phyloP scores from a whole-genome alignment of 2,888 invertebrate genomes.

The Maniola hyperantus region DNA sequence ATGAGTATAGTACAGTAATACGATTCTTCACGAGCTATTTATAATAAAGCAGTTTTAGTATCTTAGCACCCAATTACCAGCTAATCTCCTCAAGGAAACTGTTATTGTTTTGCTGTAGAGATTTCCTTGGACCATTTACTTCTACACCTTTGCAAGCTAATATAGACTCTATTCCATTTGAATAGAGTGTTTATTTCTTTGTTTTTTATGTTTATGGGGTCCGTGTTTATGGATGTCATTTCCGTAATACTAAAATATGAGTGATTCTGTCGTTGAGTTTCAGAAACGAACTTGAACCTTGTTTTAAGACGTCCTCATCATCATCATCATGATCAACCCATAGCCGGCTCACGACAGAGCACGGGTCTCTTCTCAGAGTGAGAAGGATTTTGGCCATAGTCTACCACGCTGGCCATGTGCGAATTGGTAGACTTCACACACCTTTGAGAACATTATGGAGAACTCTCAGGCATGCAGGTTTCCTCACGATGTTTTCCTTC shows the following conservation, averaged over 20 bases:
- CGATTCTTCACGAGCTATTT: no score
- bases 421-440: no score
- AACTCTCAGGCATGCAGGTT: no score
- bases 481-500: no score
- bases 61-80: conserved; percentile 36
- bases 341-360: no score
- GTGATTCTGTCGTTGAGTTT: conserved; percentile 19
- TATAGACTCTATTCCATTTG: background rate
- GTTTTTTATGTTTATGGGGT: background rate
- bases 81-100: conserved; percentile 34
- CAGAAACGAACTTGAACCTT: background rate
- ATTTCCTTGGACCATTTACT: conserved; percentile 12
- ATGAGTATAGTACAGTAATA: no score
- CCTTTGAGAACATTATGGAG: no score
- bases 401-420: no score
- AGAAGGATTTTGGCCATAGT: no score
- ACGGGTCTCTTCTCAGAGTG: no score
- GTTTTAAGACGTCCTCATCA: background rate
- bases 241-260: conserved; percentile 29
- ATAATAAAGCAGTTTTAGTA: conserved; percentile 1
- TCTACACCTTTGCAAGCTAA: background rate
- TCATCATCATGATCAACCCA: no score
- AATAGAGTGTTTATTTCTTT: conserved; percentile 6
- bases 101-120: conserved; percentile 31
- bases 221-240: conserved; percentile 24